A percentile compares a stretch with the other conserved stretches of the same genome.
Evolutionary conservation across 2,888 invertebrate genomes (phyloP).

Genomic region (Tolmerus cingulatus): DNA sequence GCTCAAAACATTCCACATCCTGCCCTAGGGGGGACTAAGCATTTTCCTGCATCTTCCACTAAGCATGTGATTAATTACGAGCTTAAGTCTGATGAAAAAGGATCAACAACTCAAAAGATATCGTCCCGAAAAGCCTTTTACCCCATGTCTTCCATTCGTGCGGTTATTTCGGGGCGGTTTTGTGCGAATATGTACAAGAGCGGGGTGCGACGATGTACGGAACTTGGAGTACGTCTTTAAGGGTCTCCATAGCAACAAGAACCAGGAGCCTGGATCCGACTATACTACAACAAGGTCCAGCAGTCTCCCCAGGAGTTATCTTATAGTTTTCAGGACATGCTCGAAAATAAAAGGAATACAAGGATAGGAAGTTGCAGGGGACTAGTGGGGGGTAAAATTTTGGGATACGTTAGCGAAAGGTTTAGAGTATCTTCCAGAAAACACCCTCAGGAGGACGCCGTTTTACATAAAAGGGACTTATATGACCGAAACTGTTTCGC

Average conservation of each 20-base stretch:
- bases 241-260: constrained; percentile 48
- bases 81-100: constrained; percentile 59
- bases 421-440: constrained; percentile 50
- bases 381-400: not conserved
- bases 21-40: not conserved
- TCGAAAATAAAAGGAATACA: constrained; percentile 43
- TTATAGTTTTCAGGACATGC: constrained; percentile 47
- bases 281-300: constrained; percentile 26
- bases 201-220: not conserved
- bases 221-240: constrained; percentile 45
- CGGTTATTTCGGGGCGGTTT: not conserved
- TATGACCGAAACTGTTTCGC: constrained; percentile 21
- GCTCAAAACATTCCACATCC: not conserved
- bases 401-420: constrained; percentile 45
- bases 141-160: constrained; percentile 39
- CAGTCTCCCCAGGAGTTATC: constrained; percentile 41
- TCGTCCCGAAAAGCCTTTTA: constrained; percentile 20
- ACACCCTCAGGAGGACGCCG: constrained; percentile 49
- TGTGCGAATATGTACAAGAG: not conserved
- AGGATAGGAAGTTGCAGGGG: constrained; percentile 37
- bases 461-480: constrained; percentile 50
- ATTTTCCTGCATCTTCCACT: constrained; percentile 54
- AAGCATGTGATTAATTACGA: constrained; percentile 64
- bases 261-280: not conserved
- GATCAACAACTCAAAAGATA: constrained; percentile 47